Base-by-base conservation (phyloP, 2,797 vertebrate species). In the Urosaurus nigricauda region DNA sequence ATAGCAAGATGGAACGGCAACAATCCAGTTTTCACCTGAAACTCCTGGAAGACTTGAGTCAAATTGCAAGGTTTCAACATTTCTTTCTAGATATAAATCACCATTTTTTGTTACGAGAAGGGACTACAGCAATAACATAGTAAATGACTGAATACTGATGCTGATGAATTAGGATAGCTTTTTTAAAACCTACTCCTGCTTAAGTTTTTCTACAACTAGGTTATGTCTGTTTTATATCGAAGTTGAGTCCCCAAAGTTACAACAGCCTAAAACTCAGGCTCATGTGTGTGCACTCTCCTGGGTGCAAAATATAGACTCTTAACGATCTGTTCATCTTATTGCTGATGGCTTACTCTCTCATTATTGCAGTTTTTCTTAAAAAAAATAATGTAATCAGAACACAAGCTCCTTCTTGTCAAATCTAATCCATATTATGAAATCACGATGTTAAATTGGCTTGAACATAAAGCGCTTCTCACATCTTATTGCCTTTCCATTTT, bases 401-500 rank as follows among this genome's bases (percentile, higher is more conserved):
- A 94, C 0, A 7, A 95, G 92, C 92, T 94, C 92, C 94, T 84
- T 95, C 92, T 94, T 93, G 94, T 95, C 94, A 96, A 96, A 94
- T 94, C 94, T 94, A 94, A 79, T 94, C 94, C 89, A 83, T 26
- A 94, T 87, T 93, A 90, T 0, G 79, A 92, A 92, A 82, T 94
- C 87, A 32, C 75, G 92, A 94, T 94, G 90, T 87, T 91, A 85
- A 90, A 87, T 92, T 91, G 89, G 88, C 94, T 90, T 94, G 87
- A 94, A 94, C 93, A 90, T 94, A 85, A 96, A 96, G 94, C 95
- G 91, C 93, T 94, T 94, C 93, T 93, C 93, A 73, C 92, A 94
- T 96, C 83, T 96, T 97, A 97, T 95, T 97, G 97, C 96, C 96
- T 96, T 94, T 95, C 92, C 86, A 37, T 93, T 94, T 92, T 92